These are phyloP conservation scores for Calephelis virginiensis DNA, from an alignment of 1,140 invertebrate genomes.

Conservation along the genomic window DNA sequence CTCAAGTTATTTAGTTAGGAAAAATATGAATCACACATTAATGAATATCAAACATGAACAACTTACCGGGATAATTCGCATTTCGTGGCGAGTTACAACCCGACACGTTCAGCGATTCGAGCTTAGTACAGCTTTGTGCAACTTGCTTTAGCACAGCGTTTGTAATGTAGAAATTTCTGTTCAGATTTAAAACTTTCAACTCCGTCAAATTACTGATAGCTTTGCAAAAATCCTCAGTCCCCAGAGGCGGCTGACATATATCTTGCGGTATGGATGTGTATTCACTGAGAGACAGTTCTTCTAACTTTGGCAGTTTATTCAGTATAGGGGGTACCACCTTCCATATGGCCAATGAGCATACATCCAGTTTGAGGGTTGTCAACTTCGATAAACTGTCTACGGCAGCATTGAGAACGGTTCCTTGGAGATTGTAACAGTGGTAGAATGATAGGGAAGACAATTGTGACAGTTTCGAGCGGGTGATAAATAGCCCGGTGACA, in stretches of 20 bases:
- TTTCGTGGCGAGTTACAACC: slow-evolving; percentile 51
- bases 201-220: slow-evolving; percentile 43
- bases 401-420: slow-evolving; percentile 51
- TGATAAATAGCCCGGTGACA: slow-evolving; percentile 64
- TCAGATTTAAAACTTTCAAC: slow-evolving; percentile 54
- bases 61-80: slow-evolving; percentile 44
- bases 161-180: slow-evolving; percentile 59
- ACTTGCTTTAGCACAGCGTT: slow-evolving; percentile 56
- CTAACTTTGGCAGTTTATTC: slow-evolving; percentile 51
- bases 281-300: slow-evolving; percentile 67
- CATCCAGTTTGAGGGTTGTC: slow-evolving; percentile 57
- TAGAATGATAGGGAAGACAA: slow-evolving; percentile 61
- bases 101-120: slow-evolving; percentile 55
- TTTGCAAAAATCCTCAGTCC: slow-evolving; percentile 48
- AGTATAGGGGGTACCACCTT: slow-evolving; percentile 58
- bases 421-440: slow-evolving; percentile 66
- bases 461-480: slow-evolving; percentile 41
- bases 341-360: slow-evolving; percentile 54
- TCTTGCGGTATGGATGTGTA: slow-evolving; percentile 42
- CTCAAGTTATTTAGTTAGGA: not conserved
- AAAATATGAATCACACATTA: no score
- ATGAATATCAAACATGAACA: no score
- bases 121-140: slow-evolving; percentile 44
- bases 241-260: slow-evolving; percentile 27
- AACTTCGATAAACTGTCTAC: slow-evolving; percentile 53